These are phyloP conservation scores for Acanthococcus lagerstroemiae DNA, from an alignment of 2,888 invertebrate species.

Conservation along the genomic window DNA sequence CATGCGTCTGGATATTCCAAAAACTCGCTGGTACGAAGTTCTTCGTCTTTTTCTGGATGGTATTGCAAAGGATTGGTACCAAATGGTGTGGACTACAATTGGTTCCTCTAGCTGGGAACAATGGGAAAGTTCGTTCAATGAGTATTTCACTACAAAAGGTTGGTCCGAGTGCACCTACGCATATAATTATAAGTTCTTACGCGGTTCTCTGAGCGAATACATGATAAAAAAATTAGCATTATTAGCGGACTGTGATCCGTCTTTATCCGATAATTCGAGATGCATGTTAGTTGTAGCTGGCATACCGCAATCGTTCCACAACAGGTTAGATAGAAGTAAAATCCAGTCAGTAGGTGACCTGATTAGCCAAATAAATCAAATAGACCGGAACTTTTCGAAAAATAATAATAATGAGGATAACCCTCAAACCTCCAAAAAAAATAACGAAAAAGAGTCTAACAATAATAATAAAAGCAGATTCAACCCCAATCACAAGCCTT, in stretches of 20 bases:
- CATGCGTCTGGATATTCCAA: background rate
- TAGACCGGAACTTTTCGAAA: background rate
- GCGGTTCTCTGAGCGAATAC: constrained; percentile 4
- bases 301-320: background rate
- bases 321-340: background rate
- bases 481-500: too few species aligned
- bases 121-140: background rate
- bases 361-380: background rate
- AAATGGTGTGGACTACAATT: background rate
- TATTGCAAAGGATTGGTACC: background rate
- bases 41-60: background rate
- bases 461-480: background rate
- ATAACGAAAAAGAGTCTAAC: background rate
- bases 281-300: background rate
- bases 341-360: background rate
- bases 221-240: background rate
- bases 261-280: background rate
- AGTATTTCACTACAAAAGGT: background rate
- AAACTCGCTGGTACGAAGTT: background rate
- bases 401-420: background rate
- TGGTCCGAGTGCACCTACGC: constrained; percentile 8
- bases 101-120: background rate
- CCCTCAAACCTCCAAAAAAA: background rate
- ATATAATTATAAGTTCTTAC: background rate
- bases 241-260: background rate